Base-by-base conservation (phyloP, 2,888 invertebrate species). In the Dinocampus coccinellae region DNA sequence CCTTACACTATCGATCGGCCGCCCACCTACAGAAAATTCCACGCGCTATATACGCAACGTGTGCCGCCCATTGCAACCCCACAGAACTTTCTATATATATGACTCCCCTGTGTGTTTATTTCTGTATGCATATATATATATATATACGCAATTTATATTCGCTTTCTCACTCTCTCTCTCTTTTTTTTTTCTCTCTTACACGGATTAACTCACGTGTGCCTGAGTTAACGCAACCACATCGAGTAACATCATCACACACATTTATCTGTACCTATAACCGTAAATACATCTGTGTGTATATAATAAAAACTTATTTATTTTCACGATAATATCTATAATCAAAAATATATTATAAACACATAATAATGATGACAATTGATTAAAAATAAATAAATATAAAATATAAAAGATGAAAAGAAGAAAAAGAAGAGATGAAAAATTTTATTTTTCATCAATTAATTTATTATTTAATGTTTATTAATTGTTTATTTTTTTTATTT, bases 1-100 rank as follows among this genome's bases (percentile, higher is more conserved):
- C 82, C 81, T 84, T 83, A 81, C 82, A 81, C 77, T 84, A 84
- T 84, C 84, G 84, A 84, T 84, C 82, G 83, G 77, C 33, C 62
- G 81, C 81, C 84, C 78, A 78, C 83, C 77, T 47, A 47, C 77
- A 75, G 74, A 47, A 70, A 72, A 73, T 77, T 77, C 76, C 72
- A 70, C 69, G 73, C 73, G 72, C 69, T 68, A 16, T 47, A 47
- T 47, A 69, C 73, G 73, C 73, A 75, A 71, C 71, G 69, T 66
- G 71, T 74, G 69, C 71, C 73, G 62, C 68, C 70, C 52, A 66
- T 66, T 72, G 53, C 74, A 60, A n/a, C 69, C 73, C 73, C 69
- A 60, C 72, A 60, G 55, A 73, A 69, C 62, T 69, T 60, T 16
- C 11, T 61, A 69, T 68, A 55, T 65, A 69, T 67, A 66, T 61